phyloP scores from a whole-genome alignment of 1,140 invertebrate genomes.

The Prorops nasuta region DNA sequence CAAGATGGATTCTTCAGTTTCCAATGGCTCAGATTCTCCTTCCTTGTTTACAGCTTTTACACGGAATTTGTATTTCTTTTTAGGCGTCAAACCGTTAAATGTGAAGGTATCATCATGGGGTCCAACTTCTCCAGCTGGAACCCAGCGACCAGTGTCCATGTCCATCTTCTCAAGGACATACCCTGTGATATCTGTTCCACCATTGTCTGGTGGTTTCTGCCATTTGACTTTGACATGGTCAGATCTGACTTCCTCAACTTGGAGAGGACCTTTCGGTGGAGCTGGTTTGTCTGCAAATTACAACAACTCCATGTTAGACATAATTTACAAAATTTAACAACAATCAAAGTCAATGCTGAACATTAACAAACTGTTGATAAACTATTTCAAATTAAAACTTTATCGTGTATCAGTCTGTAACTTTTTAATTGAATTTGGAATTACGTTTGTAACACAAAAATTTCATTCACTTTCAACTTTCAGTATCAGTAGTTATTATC shows the following conservation, averaged over 20 bases:
- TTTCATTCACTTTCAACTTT: too few species aligned
- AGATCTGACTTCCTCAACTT: slow-evolving; percentile 82
- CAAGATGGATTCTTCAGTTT: slow-evolving; percentile 81
- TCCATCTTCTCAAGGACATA: slow-evolving; percentile 98
- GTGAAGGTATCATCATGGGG: slow-evolving; percentile 78
- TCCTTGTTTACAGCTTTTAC: slow-evolving; percentile 98
- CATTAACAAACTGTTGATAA: too few species aligned
- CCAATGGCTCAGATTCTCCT: slow-evolving; percentile 93
- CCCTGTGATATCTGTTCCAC: slow-evolving; percentile 89
- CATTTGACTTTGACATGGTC: slow-evolving; percentile 93
- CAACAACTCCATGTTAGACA: too few species aligned
- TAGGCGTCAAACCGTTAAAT: slow-evolving; percentile 90
- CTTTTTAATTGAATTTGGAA: too few species aligned
- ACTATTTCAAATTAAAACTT: too few species aligned
- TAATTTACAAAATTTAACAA: too few species aligned
- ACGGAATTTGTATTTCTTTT: slow-evolving; percentile 97
- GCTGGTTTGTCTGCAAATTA: slow-evolving; percentile 76
- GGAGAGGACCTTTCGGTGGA: slow-evolving; percentile 80
- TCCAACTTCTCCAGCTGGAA: slow-evolving; percentile 87
- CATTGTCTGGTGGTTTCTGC: slow-evolving; percentile 91
- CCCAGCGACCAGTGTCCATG: slow-evolving; percentile 87
- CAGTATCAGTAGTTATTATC: not conserved
- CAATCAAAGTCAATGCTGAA: too few species aligned
- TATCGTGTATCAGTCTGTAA: too few species aligned
- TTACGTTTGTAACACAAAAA: too few species aligned